These are phyloP conservation scores for Calliopsis andreniformis DNA, from an alignment of 1,140 invertebrate genomes.

Conservation along the genomic window DNA sequence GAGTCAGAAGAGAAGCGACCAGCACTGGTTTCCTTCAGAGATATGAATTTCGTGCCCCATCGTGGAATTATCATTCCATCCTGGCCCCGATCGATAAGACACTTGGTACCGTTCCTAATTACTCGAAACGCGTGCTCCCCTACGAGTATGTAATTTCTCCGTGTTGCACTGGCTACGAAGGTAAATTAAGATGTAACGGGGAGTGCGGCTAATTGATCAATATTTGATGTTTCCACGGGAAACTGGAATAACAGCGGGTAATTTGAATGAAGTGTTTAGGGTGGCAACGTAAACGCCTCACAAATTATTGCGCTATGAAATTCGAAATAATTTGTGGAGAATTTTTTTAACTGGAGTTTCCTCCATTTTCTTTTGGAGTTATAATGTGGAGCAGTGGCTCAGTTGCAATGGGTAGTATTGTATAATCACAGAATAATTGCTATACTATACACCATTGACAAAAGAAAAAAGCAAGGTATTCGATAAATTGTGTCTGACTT, in stretches of 20 bases:
- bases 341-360: no score
- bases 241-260: constrained; percentile 29
- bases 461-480: no score
- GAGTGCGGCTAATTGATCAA: constrained; percentile 41
- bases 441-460: no score
- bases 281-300: not conserved
- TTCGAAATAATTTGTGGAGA: not conserved
- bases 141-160: constrained; percentile 11
- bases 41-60: constrained; percentile 1
- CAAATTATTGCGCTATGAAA: not conserved
- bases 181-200: constrained; percentile 44
- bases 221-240: constrained; percentile 47
- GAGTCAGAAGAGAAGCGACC: constrained; percentile 1
- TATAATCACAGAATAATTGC: no score
- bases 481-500: no score
- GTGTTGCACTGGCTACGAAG: constrained; percentile 22
- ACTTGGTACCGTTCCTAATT: constrained; percentile 18
- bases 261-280: constrained; percentile 22
- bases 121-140: constrained; percentile 20
- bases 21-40: not conserved
- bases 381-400: no score
- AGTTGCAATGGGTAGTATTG: no score
- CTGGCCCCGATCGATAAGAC: constrained; percentile 32
- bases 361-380: no score
- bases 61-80: constrained; percentile 11